Percentiles rank a stretch among this genome's conserved stretches.
Conservation (phyloP, 2,888 invertebrate genomes). For the Drosophila nigricruria region DNA sequence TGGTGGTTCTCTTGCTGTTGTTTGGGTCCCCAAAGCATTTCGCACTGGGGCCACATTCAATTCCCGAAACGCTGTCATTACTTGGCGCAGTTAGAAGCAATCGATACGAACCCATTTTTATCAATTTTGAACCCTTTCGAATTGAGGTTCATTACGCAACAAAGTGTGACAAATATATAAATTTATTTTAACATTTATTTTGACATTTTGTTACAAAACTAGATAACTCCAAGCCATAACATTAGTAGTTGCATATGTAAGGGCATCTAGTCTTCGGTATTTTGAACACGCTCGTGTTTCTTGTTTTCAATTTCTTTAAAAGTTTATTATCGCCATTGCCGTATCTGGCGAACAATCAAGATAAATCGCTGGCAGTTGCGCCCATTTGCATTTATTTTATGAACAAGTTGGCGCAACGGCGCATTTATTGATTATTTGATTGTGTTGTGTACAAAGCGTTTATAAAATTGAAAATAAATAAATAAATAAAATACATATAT, state of each 20-base stretch:
- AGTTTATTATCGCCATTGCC: conserved; percentile 65
- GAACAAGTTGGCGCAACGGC: conserved; percentile 65
- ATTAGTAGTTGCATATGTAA: neutral
- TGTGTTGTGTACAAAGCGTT: conserved; percentile 35
- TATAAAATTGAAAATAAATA: conserved; percentile 26
- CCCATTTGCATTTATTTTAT: conserved; percentile 69
- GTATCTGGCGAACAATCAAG: conserved; percentile 67
- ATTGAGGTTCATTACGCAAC: neutral
- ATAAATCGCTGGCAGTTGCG: conserved; percentile 76
- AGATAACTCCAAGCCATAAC: rapidly evolving
- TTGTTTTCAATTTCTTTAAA: conserved; percentile 64
- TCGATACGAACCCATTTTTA: conserved; percentile 42
- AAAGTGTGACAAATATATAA: neutral
- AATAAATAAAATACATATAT: conserved; percentile 31
- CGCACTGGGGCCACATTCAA: conserved; percentile 13
- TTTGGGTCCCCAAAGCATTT: neutral
- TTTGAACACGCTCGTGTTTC: neutral
- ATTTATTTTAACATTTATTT: neutral
- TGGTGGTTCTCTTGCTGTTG: neutral
- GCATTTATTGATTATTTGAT: conserved; percentile 76
- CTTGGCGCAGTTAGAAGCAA: conserved; percentile 41
- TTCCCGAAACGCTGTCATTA: conserved; percentile 31
- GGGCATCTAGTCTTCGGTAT: neutral
- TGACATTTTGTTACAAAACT: neutral
- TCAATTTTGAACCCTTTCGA: conserved; percentile 1